Percentiles rank a stretch among this genome's conserved stretches.
These are phyloP conservation scores for Montifringilla adamsi DNA, from an alignment of 2,113 vertebrate species.

Conservation along the genomic window DNA sequence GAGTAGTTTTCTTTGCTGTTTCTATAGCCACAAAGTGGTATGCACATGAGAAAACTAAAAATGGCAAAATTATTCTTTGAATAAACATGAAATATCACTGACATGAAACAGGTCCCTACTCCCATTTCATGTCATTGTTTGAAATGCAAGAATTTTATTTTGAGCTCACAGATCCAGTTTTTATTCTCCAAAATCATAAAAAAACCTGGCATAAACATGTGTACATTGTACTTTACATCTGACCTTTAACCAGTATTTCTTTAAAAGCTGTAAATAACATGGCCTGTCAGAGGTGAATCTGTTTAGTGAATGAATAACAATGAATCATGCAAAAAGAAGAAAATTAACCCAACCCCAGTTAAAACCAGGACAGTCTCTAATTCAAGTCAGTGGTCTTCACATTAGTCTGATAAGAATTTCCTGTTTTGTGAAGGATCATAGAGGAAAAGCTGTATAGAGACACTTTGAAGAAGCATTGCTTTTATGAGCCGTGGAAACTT, in stretches of 20 bases:
- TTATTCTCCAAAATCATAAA: background rate
- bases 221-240: background rate
- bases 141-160: constrained; percentile 11
- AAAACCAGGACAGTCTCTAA: background rate
- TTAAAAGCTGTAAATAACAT: background rate
- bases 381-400: background rate
- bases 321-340: background rate
- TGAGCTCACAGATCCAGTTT: background rate
- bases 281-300: background rate
- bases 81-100: constrained; percentile 8
- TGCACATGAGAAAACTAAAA: background rate
- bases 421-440: background rate
- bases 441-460: background rate
- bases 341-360: background rate
- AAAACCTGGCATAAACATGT: background rate
- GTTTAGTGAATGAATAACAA: background rate
- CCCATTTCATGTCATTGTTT: background rate
- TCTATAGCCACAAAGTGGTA: background rate
- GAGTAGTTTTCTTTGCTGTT: background rate
- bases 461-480: background rate
- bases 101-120: background rate
- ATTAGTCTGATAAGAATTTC: background rate
- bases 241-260: background rate
- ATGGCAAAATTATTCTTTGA: background rate
- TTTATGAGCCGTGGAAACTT: background rate